These are phyloP conservation scores for Menura novaehollandiae DNA, from an alignment of 2,113 vertebrate species.

Conservation along the genomic window DNA sequence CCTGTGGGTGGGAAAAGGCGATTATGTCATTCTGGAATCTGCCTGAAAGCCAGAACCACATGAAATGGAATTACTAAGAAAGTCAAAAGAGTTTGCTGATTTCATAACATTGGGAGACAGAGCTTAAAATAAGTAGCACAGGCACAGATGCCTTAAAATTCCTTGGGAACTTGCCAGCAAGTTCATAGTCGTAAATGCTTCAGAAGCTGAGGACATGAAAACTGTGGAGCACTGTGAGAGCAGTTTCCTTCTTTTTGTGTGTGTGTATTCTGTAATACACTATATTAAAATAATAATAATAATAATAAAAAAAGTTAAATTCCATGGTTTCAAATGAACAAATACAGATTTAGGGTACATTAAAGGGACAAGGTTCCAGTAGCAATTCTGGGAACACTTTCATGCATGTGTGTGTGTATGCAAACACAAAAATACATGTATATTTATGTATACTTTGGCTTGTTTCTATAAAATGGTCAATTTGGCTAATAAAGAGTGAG, in stretches of 20 bases:
- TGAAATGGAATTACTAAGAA: constrained; percentile 26
- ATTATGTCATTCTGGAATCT: constrained; percentile 32
- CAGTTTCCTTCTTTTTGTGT: neutral
- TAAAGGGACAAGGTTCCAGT: neutral
- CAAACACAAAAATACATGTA: neutral
- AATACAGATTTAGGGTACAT: neutral
- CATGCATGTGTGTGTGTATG: neutral
- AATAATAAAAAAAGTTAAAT: neutral
- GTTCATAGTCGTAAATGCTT: constrained; percentile 6
- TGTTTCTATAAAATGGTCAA: neutral
- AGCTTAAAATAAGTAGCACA: constrained; percentile 31
- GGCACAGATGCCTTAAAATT: neutral
- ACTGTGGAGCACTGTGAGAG: neutral
- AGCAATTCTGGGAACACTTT: neutral
- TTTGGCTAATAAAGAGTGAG: neutral
- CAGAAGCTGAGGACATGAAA: constrained; percentile 29
- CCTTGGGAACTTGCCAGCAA: neutral
- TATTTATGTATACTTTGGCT: neutral
- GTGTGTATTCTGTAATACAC: neutral
- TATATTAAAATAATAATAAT: neutral
- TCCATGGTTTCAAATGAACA: neutral
- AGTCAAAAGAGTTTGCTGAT: neutral
- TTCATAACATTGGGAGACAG: constrained; percentile 14
- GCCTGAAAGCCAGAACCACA: constrained; percentile 27
- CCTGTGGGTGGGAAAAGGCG: neutral